These are phyloP conservation scores for Orchestes rusci DNA, from an alignment of 2,888 invertebrate species.

Conservation along the genomic window DNA sequence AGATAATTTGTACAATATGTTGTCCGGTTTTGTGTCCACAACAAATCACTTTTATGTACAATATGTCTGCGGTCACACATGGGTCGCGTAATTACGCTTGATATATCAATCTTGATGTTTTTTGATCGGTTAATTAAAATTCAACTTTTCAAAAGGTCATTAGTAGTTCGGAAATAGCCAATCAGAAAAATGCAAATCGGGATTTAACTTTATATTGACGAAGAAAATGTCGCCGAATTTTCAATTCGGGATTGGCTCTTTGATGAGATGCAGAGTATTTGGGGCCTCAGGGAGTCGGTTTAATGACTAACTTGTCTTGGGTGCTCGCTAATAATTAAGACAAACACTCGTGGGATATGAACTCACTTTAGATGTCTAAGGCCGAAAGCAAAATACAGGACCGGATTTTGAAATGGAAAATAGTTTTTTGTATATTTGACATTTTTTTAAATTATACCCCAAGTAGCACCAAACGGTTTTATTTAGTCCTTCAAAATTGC, in stretches of 20 bases:
- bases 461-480: too few relatives aligned
- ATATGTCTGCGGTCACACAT: constrained; percentile 21
- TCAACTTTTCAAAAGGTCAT: too few relatives aligned
- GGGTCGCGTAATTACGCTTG: constrained; percentile 18
- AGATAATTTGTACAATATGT: constrained; percentile 32
- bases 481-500: too few relatives aligned
- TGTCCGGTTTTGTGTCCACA: constrained; percentile 26
- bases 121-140: not conserved
- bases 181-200: constrained; percentile 13
- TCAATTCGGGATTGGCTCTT: constrained; percentile 40
- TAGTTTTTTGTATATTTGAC: too few relatives aligned
- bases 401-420: constrained; percentile 12
- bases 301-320: constrained; percentile 46
- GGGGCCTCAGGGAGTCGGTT: constrained; percentile 41
- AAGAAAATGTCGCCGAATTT: constrained; percentile 21
- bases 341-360: constrained; percentile 44
- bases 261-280: constrained; percentile 43
- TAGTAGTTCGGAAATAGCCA: not conserved
- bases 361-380: constrained; percentile 28
- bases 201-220: constrained; percentile 17
- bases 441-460: too few relatives aligned
- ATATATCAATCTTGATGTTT: constrained; percentile 17
- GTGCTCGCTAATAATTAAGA: constrained; percentile 45
- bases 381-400: constrained; percentile 23
- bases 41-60: constrained; percentile 27